Evolutionary conservation across 2,113 vertebrate species (phyloP).

Genomic region (Labeo rohita): DNA sequence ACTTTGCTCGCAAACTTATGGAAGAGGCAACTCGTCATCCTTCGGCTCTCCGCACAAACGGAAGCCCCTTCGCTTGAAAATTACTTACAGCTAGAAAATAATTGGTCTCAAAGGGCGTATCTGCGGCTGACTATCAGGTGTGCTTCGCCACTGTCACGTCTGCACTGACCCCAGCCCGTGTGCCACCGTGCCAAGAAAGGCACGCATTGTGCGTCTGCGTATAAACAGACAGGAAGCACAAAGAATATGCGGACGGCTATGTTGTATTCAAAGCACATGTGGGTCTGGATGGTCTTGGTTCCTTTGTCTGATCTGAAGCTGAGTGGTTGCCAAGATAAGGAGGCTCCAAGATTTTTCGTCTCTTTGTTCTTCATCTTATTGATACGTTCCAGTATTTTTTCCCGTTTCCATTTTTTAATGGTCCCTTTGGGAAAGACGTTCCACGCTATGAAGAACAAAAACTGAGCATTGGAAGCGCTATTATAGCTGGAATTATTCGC

Average conservation of each 20-base stretch:
- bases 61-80: slow-evolving; percentile 45
- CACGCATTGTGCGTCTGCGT: slow-evolving; percentile 35
- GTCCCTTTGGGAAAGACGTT: slow-evolving; percentile 30
- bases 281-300: slow-evolving; percentile 39
- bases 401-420: slow-evolving; percentile 37
- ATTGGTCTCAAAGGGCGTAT: slow-evolving; percentile 57
- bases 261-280: slow-evolving; percentile 43
- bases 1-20: slow-evolving; percentile 38
- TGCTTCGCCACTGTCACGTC: slow-evolving; percentile 38
- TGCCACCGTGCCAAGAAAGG: slow-evolving; percentile 54
- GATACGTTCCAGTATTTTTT: slow-evolving; percentile 42
- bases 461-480: slow-evolving; percentile 5
- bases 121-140: slow-evolving; percentile 37
- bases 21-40: slow-evolving; percentile 25
- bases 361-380: slow-evolving; percentile 41
- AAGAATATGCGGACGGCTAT: slow-evolving; percentile 24
- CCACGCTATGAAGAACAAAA: not conserved
- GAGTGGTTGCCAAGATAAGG: slow-evolving; percentile 40
- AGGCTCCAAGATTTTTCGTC: slow-evolving; percentile 39
- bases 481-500: slow-evolving; percentile 1
- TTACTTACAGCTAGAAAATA: slow-evolving; percentile 53
- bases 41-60: slow-evolving; percentile 35
- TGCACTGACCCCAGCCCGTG: slow-evolving; percentile 39
- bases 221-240: slow-evolving; percentile 41
- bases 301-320: slow-evolving; percentile 42